Evolutionary conservation across 2,113 vertebrate genomes (phyloP), one percentile per base, ranked within the genome.

Genomic region (Boulengeromyrus knoepffleri): DNA sequence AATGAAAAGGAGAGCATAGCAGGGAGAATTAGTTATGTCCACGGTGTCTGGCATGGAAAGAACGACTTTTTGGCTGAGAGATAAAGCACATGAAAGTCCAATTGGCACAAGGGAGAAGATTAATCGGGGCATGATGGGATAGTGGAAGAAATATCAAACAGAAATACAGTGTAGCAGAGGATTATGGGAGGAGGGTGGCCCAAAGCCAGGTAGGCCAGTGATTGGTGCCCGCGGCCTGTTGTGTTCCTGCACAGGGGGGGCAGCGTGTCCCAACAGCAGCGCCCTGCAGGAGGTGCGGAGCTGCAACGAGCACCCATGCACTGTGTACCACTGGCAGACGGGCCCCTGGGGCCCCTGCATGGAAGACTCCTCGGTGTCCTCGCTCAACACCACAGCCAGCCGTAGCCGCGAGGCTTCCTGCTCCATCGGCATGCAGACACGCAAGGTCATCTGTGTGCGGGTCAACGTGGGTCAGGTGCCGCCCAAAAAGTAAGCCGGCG

Each of bases 381-480:
- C 96, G 70, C 95, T 97, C 94, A 99, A 99, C 93, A 94, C 96
- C 17, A 97, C 97, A 15, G 91, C 95, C 77, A 91, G 93, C 88
- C 94, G 96, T 91, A 96, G 96, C 0, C 95, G 96, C 1, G 97
- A 97, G 31, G 93, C 96, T 15, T 97, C 98, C 42, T 99, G 98
- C 91, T 97, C 97, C 0, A 96, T 98, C 27, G 98, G 99, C 91
- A 99, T 99, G 98, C 99, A 99, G 93, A 99, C 98, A 0, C 97
- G 99, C 9, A 99, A 99, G 94, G 97, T 99, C 94, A 99, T 99
- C 94, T 99, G 98, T 89, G 97, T 99, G 46, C 95, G 98, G 80
- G 98, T 99, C 96, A 99, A 98, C 21, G 97, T 99, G 94, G 99
- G 99, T 92, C 99, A 99, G 96, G 99, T 99, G 83, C 98, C 98